phyloP scores from a whole-genome alignment of 2,888 invertebrate species.

The Scaptomyza parva region DNA sequence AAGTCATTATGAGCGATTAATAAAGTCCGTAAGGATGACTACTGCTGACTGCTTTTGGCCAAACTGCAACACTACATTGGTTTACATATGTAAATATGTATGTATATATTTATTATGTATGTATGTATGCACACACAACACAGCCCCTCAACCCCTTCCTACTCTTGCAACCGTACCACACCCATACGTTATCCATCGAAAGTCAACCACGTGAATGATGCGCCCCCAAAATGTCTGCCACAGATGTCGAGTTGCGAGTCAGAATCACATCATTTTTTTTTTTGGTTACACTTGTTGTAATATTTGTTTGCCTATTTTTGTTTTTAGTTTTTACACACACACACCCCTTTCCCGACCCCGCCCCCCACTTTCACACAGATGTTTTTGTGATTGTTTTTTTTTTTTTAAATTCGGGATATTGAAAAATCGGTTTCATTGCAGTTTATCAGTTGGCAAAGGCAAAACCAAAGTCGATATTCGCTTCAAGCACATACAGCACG shows the following conservation, averaged over 20 bases:
- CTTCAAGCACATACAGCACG: not conserved
- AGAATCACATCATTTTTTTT: not conserved
- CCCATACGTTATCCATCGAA: conserved; percentile 31
- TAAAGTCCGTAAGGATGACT: conserved; percentile 59
- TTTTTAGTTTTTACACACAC: not conserved
- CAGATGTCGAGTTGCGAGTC: conserved; percentile 19
- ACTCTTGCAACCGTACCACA: too few species aligned
- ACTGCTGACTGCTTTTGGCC: conserved; percentile 1
- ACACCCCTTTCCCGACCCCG: too few species aligned
- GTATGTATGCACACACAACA: conserved; percentile 2
- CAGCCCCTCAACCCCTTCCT: too few species aligned
- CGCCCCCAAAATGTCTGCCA: conserved; percentile 40
- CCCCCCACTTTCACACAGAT: too few species aligned
- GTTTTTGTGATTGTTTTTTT: conserved; percentile 8
- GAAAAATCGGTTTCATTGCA: conserved; percentile 45
- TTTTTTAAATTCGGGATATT: not conserved
- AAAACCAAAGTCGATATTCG: conserved; percentile 40
- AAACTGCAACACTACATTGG: conserved; percentile 14
- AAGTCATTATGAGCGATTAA: conserved; percentile 81
- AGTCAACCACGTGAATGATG: conserved; percentile 40
- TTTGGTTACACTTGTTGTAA: conserved; percentile 12
- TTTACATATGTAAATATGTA: conserved; percentile 45
- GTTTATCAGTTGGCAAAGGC: conserved; percentile 42
- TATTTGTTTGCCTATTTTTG: not conserved
- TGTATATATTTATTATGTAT: too few species aligned